A percentile compares a stretch with the other conserved stretches of the same genome.
Conservation (phyloP, 2,888 invertebrate genomes). For the Charanyca ferruginea region DNA sequence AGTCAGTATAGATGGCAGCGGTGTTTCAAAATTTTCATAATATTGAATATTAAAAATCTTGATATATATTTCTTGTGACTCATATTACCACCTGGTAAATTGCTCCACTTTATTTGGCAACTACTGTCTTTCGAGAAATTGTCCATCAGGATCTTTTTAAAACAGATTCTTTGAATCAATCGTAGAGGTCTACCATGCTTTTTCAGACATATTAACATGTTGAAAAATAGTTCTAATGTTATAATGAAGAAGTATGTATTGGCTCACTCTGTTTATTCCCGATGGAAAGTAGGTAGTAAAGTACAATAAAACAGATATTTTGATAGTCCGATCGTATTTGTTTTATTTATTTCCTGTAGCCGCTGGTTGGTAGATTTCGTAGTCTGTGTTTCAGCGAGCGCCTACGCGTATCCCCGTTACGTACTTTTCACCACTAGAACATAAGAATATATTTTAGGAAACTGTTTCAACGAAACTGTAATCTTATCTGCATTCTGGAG, state of each 20-base stretch:
- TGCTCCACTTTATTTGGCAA: background rate
- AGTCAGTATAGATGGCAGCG: conserved; percentile 54
- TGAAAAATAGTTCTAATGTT: background rate
- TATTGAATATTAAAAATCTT: background rate
- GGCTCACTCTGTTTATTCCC: background rate
- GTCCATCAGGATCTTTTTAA: too few relatives aligned
- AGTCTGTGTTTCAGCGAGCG: conserved; percentile 54
- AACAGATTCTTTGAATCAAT: too few relatives aligned
- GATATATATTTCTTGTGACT: too few relatives aligned
- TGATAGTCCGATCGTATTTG: conserved; percentile 47
- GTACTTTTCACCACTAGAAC: conserved; percentile 59
- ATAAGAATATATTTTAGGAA: conserved; percentile 64
- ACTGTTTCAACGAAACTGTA: conserved; percentile 53
- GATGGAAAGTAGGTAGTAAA: background rate
- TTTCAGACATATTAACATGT: background rate
- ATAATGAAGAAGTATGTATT: too few relatives aligned
- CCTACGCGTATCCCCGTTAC: conserved; percentile 58
- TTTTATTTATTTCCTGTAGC: conserved; percentile 51
- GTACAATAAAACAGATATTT: conserved; percentile 37
- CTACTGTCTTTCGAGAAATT: too few relatives aligned
- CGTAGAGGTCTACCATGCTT: too few relatives aligned
- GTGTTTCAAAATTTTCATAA: conserved; percentile 7
- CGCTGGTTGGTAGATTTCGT: conserved; percentile 33
- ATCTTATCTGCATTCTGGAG: conserved; percentile 53
- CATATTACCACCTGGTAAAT: background rate